Percentiles rank a stretch among this genome's conserved stretches.
These are phyloP conservation scores for Linurgus olivaceus DNA, from an alignment of 2,797 vertebrate genomes.

Conservation along the genomic window DNA sequence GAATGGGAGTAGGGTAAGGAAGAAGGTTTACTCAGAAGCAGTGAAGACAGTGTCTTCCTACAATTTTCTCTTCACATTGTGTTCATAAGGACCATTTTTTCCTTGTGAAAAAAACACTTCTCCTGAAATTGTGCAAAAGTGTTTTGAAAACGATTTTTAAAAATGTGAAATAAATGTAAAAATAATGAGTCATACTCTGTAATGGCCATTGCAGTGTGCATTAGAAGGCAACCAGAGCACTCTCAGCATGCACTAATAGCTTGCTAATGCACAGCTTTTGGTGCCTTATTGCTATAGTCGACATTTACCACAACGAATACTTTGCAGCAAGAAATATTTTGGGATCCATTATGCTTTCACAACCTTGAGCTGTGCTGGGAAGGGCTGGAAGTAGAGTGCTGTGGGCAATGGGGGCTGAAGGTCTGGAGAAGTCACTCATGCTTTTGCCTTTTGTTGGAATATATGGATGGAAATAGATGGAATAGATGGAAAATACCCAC, in stretches of 20 bases:
- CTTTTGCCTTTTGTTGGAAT: neutral
- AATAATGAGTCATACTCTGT: conserved; percentile 52
- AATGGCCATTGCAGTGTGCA: conserved; percentile 48
- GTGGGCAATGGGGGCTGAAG: neutral
- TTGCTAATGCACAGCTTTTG: conserved; percentile 45
- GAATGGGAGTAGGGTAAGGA: neutral
- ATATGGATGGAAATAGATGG: too few species aligned
- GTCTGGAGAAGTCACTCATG: neutral
- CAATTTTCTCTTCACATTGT: neutral
- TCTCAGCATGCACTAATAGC: conserved; percentile 59
- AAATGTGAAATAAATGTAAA: conserved; percentile 62
- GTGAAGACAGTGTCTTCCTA: neutral
- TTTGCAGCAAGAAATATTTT: conserved; percentile 58
- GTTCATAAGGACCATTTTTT: neutral
- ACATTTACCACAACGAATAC: conserved; percentile 54
- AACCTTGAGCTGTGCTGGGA: conserved; percentile 43
- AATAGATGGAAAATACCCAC: neutral
- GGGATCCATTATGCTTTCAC: conserved; percentile 55
- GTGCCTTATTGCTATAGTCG: conserved; percentile 41
- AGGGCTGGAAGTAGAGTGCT: neutral
- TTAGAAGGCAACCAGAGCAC: conserved; percentile 60
- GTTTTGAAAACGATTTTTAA: conserved; percentile 33
- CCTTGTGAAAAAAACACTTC: neutral
- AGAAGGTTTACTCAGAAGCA: neutral
- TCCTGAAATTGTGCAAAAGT: conserved; percentile 25